Evolutionary conservation across 2,797 vertebrate species (phyloP), one percentile per base, ranked within the genome.

Genomic region (Anniella stebbinsi): DNA sequence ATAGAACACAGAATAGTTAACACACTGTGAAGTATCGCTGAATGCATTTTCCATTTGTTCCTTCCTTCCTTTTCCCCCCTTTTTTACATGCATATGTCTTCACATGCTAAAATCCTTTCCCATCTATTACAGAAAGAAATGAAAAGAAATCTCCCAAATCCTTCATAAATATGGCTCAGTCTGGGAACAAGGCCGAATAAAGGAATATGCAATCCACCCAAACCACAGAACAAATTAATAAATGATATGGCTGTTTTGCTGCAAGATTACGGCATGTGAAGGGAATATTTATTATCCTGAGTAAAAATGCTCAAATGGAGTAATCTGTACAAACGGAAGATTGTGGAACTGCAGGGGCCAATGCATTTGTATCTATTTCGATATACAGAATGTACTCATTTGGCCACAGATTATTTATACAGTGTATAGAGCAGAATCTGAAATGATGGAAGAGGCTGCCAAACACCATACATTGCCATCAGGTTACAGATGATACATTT

Each of bases 401-500:
- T 95, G 93, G 84, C 63, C 87, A 80, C 87, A 72, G 63, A 91
- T 94, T 95, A 95, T 93, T 95, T 93, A 94, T 92, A 95, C 70
- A 86, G 78, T 77, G 89, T 84, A 92, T 86, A 94, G 75, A 92
- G 87, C 87, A 92, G 92, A 94, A 94, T 91, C 63, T 85, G 67
- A 94, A 94, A 81, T 97, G 94, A 97, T 94, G 91, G 91, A 95
- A 30, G 80, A 94, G 89, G 38, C 86, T 96, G 93, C 78, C 91
- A 93, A 94, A 89, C 82, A 91, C 77, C 93, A 95, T 67, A 92
- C 80, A 95, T 45, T 94, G 85, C 91, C 90, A 94, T 88, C 89
- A 93, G 91, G 91, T 95, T 95, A 96, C 17, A 95, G 91, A 95
- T 94, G 92, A 93, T 92, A 86, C 89, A 75, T 95, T 97, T 95